These are phyloP conservation scores for Arctopsyche grandis DNA, from an alignment of 1,140 invertebrate genomes.

Conservation along the genomic window DNA sequence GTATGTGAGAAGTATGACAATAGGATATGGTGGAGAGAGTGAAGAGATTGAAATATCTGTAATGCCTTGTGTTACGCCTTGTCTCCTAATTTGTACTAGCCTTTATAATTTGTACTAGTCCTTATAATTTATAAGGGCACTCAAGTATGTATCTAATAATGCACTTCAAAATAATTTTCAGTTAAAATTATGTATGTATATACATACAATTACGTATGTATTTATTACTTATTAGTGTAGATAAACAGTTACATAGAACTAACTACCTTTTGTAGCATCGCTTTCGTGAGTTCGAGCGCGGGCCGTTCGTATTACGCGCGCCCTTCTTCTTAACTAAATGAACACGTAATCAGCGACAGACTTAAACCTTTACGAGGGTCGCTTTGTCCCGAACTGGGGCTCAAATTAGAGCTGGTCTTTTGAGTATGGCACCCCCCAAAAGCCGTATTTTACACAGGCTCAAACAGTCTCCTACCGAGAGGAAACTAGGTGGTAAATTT, in stretches of 20 bases:
- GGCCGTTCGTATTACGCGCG: not conserved
- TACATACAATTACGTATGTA: too few relatives aligned
- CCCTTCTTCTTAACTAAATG: slow-evolving; percentile 38
- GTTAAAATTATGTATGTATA: too few relatives aligned
- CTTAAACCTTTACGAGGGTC: slow-evolving; percentile 27
- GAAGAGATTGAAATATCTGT: too few relatives aligned
- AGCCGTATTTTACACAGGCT: not conserved
- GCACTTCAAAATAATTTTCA: too few relatives aligned
- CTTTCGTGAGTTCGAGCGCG: not conserved
- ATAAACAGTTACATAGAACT: not conserved
- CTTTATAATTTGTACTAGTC: too few relatives aligned
- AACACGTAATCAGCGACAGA: slow-evolving; percentile 43
- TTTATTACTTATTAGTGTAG: too few relatives aligned
- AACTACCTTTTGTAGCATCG: not conserved
- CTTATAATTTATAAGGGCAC: too few relatives aligned
- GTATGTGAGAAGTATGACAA: too few relatives aligned
- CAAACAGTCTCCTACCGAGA: not conserved
- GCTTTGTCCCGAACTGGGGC: not conserved
- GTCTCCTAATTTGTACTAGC: too few relatives aligned
- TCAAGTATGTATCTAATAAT: too few relatives aligned
- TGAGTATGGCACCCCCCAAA: not conserved
- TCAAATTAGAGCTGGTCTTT: slow-evolving; percentile 36
- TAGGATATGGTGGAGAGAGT: too few relatives aligned
- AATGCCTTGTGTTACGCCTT: too few relatives aligned
- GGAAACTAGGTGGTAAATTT: not conserved